Conservation (phyloP, 2,113 vertebrate species). For the Callithrix jacchus region DNA sequence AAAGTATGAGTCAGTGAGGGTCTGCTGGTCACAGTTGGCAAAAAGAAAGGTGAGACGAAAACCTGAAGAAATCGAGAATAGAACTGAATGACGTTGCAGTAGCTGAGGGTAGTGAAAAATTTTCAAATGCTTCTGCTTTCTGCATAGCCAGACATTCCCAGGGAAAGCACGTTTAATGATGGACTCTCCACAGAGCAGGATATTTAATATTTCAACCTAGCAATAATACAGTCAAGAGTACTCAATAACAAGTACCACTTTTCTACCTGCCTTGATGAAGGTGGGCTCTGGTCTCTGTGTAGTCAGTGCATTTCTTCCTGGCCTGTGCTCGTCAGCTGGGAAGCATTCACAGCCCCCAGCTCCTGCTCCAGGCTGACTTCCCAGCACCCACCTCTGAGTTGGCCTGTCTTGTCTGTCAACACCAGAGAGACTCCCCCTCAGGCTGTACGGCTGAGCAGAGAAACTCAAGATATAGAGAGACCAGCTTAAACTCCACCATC, state of each 20-base stretch:
- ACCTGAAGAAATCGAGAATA: background rate
- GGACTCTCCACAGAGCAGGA: background rate
- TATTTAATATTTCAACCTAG: background rate
- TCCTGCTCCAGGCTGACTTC: background rate
- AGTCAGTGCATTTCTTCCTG: background rate
- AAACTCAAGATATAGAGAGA: background rate
- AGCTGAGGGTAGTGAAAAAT: background rate
- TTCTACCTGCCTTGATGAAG: background rate
- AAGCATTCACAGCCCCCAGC: accelerated
- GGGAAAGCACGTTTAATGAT: background rate
- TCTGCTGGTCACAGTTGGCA: background rate
- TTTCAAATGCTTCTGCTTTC: background rate
- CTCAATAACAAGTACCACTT: background rate
- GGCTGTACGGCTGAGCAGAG: background rate
- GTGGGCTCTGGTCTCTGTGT: background rate
- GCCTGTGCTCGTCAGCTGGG: background rate
- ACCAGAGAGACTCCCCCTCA: background rate
- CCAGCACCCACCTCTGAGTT: background rate
- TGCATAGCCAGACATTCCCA: background rate
- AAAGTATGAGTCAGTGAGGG: background rate
- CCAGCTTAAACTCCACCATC: background rate
- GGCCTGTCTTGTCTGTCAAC: background rate
- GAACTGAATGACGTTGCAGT: background rate
- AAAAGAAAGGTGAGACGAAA: background rate
- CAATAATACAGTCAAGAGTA: background rate